Conservation (phyloP, 2,888 invertebrate species). For the Coenonympha arcania region DNA sequence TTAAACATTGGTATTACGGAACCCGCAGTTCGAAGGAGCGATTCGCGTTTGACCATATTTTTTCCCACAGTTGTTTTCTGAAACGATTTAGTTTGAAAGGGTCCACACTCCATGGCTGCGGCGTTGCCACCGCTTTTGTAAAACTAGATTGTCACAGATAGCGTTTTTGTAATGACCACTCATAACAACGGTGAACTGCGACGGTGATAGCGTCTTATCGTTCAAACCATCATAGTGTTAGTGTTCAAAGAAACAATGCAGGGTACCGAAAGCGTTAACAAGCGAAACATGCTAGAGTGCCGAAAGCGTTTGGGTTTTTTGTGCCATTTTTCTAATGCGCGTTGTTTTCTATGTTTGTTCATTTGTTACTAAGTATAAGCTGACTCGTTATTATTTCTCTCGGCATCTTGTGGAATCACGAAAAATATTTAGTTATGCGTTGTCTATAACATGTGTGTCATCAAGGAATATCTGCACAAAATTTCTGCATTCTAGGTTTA, state of each 20-base stretch:
- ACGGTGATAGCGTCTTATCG: constrained; percentile 13
- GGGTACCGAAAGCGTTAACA: too few relatives aligned
- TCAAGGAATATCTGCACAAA: too few relatives aligned
- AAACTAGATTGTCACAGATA: constrained; percentile 51
- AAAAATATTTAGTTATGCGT: too few relatives aligned
- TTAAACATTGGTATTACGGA: too few relatives aligned
- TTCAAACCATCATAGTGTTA: constrained; percentile 4
- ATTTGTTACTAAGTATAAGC: too few relatives aligned
- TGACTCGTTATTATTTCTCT: too few relatives aligned
- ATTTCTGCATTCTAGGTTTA: too few relatives aligned
- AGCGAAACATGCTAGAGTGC: neutral
- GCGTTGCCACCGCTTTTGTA: constrained; percentile 47
- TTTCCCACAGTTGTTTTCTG: constrained; percentile 52
- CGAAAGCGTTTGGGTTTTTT: constrained; percentile 7
- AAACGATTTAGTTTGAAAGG: constrained; percentile 61
- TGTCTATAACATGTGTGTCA: too few relatives aligned
- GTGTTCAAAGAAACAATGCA: constrained; percentile 4
- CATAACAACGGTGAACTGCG: constrained; percentile 14
- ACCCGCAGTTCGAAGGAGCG: too few relatives aligned
- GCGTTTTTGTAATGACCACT: constrained; percentile 34
- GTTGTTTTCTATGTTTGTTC: neutral
- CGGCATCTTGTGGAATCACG: too few relatives aligned
- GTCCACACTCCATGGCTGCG: constrained; percentile 40
- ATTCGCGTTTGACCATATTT: too few relatives aligned
- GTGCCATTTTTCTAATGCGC: neutral